These are phyloP conservation scores for Butorides virescens DNA, from an alignment of 2,113 vertebrate genomes.

Conservation along the genomic window DNA sequence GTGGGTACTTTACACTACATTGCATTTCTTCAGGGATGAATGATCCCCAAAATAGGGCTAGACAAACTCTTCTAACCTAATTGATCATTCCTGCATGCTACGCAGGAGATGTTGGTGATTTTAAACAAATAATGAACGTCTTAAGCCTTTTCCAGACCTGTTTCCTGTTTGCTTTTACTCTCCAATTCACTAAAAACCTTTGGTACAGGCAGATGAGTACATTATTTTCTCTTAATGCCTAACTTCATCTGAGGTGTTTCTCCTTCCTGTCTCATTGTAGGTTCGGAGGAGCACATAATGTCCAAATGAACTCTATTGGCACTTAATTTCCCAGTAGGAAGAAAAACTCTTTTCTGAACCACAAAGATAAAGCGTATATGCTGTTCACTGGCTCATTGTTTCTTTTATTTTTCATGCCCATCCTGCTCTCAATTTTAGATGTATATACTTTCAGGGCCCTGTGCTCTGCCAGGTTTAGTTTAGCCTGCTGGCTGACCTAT, in stretches of 20 bases:
- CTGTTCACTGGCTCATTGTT: background rate
- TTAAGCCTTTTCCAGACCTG: background rate
- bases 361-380: background rate
- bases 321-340: background rate
- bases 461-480: background rate
- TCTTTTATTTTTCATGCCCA: background rate
- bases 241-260: background rate
- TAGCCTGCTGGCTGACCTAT: background rate
- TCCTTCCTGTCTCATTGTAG: background rate
- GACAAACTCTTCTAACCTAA: background rate
- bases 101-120: background rate
- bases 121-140: background rate
- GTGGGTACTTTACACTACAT: background rate
- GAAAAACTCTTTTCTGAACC: background rate
- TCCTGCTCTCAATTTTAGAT: background rate
- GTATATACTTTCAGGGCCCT: background rate
- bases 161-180: background rate
- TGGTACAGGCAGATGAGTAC: background rate
- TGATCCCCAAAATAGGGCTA: background rate
- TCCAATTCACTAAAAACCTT: background rate
- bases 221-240: background rate
- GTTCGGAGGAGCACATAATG: background rate
- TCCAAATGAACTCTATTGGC: background rate
- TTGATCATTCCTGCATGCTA: background rate
- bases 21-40: background rate